Conservation (phyloP, 1,140 invertebrate genomes). For the Lerema accius region DNA sequence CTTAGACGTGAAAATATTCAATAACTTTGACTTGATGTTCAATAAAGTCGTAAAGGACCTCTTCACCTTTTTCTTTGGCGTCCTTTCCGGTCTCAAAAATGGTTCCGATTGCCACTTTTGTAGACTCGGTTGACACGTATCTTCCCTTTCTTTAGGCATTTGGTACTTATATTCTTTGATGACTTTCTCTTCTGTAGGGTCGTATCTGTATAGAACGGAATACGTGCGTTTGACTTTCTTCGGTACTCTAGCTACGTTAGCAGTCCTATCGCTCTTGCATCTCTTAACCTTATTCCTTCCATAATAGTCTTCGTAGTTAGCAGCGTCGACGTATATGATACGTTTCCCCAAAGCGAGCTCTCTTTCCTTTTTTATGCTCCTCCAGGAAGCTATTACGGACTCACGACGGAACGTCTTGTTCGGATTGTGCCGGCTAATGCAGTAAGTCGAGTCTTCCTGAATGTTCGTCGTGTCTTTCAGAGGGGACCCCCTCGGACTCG, state of each 20-base stretch:
- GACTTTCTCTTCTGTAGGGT: constrained; percentile 72
- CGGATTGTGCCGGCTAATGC: constrained; percentile 74
- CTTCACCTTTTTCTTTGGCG: constrained; percentile 74
- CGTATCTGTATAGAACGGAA: constrained; percentile 76
- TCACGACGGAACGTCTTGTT: constrained; percentile 76
- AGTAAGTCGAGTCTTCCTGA: constrained; percentile 69
- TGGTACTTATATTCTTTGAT: constrained; percentile 78
- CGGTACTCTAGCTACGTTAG: constrained; percentile 49
- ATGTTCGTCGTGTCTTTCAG: constrained; percentile 76
- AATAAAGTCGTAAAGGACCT: constrained; percentile 72
- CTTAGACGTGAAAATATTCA: constrained; percentile 74
- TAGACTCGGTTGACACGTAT: constrained; percentile 39
- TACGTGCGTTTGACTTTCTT: constrained; percentile 78
- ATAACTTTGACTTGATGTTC: constrained; percentile 75
- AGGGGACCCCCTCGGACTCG: constrained; percentile 69
- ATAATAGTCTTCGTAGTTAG: constrained; percentile 73
- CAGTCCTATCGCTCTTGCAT: constrained; percentile 72
- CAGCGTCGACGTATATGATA: constrained; percentile 68
- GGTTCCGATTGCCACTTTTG: constrained; percentile 71
- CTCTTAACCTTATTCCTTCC: constrained; percentile 75
- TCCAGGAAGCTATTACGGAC: constrained; percentile 76
- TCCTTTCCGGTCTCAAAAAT: constrained; percentile 61
- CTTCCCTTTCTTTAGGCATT: constrained; percentile 53
- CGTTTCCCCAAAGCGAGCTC: constrained; percentile 73
- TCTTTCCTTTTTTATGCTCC: constrained; percentile 74